phyloP scores from a whole-genome alignment of 35 echinoderm and acorn worm species.

The Chiridota heheva region DNA sequence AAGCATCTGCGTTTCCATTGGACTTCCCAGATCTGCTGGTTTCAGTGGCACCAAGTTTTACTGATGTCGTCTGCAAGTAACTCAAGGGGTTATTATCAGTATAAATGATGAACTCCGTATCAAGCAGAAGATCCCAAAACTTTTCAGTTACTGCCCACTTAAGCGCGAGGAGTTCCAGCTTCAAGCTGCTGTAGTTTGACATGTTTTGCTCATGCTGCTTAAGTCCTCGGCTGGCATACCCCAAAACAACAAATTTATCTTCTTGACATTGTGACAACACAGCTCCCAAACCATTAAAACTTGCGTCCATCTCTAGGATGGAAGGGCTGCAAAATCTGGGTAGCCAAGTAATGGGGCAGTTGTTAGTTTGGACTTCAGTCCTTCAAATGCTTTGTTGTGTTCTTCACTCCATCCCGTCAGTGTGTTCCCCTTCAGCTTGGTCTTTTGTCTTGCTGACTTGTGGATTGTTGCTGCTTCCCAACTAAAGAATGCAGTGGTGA shows the following conservation, averaged over 20 bases:
- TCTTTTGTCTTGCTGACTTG: background rate
- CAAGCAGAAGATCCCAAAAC: conserved; percentile 4
- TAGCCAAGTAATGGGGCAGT: conserved; percentile 51
- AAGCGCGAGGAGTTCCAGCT: conserved; percentile 8
- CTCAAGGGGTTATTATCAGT: conserved; percentile 21
- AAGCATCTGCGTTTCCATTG: background rate
- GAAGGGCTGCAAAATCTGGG: conserved; percentile 22
- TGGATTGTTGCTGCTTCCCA: background rate
- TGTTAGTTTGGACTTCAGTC: conserved; percentile 3
- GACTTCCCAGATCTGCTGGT: background rate
- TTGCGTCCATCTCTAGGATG: conserved; percentile 51
- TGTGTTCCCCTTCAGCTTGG: background rate
- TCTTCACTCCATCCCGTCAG: background rate
- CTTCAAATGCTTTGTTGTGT: conserved; percentile 5
- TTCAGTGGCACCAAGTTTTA: background rate
- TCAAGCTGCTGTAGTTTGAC: conserved; percentile 39
- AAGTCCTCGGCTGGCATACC: conserved; percentile 48
- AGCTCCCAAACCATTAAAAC: conserved; percentile 23
- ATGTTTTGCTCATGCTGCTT: conserved; percentile 43
- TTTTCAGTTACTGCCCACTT: conserved; percentile 22
- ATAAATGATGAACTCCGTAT: conserved; percentile 6
- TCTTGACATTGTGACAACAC: conserved; percentile 29
- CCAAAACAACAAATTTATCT: conserved; percentile 19
- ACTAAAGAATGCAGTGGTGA: conserved; percentile 13
- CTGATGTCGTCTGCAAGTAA: conserved; percentile 1